phyloP scores from a whole-genome alignment of 2,888 invertebrate species.

The Phyllotreta striolata region DNA sequence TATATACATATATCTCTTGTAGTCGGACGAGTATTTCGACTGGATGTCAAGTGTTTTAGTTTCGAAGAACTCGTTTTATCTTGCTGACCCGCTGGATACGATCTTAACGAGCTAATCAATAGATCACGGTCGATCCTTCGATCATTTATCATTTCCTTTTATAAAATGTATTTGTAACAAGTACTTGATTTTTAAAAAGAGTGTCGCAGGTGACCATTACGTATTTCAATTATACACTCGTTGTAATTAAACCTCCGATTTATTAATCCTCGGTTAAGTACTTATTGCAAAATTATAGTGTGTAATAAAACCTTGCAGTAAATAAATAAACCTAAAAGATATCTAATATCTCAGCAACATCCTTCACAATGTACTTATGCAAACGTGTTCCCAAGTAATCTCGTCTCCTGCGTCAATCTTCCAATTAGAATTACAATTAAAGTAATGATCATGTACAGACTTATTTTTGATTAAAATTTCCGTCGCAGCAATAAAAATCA shows the following conservation, averaged over 20 bases:
- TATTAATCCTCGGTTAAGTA: no score
- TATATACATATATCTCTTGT: slow-evolving; percentile 60
- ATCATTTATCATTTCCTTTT: slow-evolving; percentile 62
- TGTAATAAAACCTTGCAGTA: no score
- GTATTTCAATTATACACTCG: background rate
- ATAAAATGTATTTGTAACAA: slow-evolving; percentile 61
- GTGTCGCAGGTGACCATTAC: slow-evolving; percentile 56
- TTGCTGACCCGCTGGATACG: slow-evolving; percentile 56
- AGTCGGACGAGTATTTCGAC: slow-evolving; percentile 47
- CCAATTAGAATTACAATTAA: slow-evolving; percentile 44
- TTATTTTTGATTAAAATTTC: slow-evolving; percentile 54
- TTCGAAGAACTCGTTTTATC: slow-evolving; percentile 40
- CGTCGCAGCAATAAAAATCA: slow-evolving; percentile 57
- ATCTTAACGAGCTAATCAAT: slow-evolving; percentile 64
- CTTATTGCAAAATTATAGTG: no score
- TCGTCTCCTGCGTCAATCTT: slow-evolving; percentile 40
- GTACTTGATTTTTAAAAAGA: slow-evolving; percentile 55
- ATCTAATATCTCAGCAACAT: slow-evolving; percentile 18
- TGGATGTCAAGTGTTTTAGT: slow-evolving; percentile 35
- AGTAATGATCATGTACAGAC: slow-evolving; percentile 43
- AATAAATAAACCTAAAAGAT: background rate
- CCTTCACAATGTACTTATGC: slow-evolving; percentile 30
- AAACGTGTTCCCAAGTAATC: slow-evolving; percentile 26
- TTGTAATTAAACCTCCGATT: no score
- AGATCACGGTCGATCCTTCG: slow-evolving; percentile 61